Percentiles rank a stretch among this genome's conserved stretches.
Conservation (phyloP, 2,113 vertebrate species). For the Petroica traversi region DNA sequence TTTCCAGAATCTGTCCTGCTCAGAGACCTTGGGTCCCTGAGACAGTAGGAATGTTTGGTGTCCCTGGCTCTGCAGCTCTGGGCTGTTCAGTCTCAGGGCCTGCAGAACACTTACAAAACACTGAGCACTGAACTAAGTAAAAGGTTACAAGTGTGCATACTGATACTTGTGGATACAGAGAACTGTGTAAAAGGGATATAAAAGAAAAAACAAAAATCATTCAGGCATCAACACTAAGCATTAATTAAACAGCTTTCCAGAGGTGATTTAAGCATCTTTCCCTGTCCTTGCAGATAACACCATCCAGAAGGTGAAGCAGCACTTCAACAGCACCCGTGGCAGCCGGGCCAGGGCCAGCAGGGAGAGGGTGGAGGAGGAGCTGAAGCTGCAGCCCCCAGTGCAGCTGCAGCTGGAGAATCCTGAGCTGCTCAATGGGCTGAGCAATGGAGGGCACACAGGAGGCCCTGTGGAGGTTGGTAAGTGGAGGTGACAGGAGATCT, state of each 20-base stretch:
- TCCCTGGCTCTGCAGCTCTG: too few species aligned
- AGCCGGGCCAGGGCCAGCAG: conserved; percentile 73
- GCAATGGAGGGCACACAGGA: conserved; percentile 79
- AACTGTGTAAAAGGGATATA: too few species aligned
- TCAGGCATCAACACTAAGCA: too few species aligned
- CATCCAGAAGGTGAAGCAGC: conserved; percentile 90
- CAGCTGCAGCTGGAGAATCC: conserved; percentile 81
- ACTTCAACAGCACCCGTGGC: conserved; percentile 78
- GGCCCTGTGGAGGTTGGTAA: conserved; percentile 78
- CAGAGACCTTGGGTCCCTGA: too few species aligned
- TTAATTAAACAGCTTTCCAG: background rate
- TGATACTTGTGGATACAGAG: too few species aligned
- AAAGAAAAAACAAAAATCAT: too few species aligned
- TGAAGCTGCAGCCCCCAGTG: conserved; percentile 78
- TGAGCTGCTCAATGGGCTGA: conserved; percentile 76
- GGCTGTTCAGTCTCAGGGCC: too few species aligned
- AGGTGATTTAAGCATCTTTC: background rate
- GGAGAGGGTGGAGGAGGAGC: conserved; percentile 83
- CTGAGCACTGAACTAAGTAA: too few species aligned
- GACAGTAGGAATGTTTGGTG: too few species aligned
- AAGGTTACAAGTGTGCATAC: too few species aligned
- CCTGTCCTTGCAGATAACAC: conserved; percentile 74
- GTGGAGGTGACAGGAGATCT: background rate
- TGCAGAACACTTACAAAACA: too few species aligned
- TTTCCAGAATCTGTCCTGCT: too few species aligned